phyloP scores from a whole-genome alignment of 2,113 vertebrate species.

The Pluvianellus socialis region DNA sequence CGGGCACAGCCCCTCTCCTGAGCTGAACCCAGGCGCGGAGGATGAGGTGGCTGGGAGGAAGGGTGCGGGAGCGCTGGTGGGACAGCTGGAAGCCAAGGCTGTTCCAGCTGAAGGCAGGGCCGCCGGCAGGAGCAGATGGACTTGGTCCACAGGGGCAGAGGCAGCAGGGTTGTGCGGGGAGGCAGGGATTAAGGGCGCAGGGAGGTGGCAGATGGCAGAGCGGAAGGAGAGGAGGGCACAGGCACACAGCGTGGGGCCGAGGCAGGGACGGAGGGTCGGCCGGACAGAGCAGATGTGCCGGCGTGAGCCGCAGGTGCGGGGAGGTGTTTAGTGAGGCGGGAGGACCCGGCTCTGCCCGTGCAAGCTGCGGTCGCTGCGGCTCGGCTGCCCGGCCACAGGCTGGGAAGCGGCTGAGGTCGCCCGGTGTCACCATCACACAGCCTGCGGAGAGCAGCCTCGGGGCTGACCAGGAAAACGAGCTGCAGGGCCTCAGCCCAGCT shows the following conservation, averaged over 20 bases:
- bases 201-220: slow-evolving; percentile 20
- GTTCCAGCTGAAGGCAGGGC: background rate
- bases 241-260: background rate
- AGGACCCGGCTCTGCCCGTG: background rate
- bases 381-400: background rate
- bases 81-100: slow-evolving; percentile 12
- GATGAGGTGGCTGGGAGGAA: background rate
- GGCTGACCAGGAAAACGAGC: background rate
- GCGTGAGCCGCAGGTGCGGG: background rate
- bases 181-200: background rate
- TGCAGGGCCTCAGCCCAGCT: background rate
- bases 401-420: background rate
- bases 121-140: slow-evolving; percentile 24
- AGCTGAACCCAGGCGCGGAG: fast-evolving
- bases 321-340: background rate
- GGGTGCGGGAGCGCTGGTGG: background rate
- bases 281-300: background rate
- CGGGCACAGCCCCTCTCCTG: background rate
- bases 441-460: fast-evolving
- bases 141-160: background rate
- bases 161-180: background rate
- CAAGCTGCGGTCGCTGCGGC: background rate
- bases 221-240: background rate
- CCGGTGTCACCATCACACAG: fast-evolving
- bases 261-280: background rate